phyloP scores from a whole-genome alignment of 2,888 invertebrate genomes.

The Tenthredo amoena region DNA sequence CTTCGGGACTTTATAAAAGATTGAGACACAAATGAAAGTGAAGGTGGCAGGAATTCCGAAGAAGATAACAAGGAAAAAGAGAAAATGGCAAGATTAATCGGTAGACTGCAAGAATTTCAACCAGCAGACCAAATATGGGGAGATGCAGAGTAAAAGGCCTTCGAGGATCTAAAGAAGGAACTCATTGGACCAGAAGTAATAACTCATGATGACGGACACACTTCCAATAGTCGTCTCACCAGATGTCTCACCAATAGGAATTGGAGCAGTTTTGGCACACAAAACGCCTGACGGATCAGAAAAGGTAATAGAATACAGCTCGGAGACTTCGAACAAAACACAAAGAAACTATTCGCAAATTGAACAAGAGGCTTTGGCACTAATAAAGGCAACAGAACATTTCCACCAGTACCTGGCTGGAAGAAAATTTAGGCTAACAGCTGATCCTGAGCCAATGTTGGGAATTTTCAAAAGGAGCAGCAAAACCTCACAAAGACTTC shows the following conservation, averaged over 20 bases:
- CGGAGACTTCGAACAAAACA: conserved; percentile 51
- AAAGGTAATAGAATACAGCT: conserved; percentile 18
- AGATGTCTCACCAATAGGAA: conserved; percentile 69
- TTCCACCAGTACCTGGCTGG: conserved; percentile 53
- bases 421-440: conserved; percentile 49
- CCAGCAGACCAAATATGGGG: too few species aligned
- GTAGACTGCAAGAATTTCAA: too few species aligned
- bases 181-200: conserved; percentile 61
- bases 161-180: conserved; percentile 24
- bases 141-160: neutral
- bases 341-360: conserved; percentile 52
- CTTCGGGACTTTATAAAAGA: too few species aligned
- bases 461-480: conserved; percentile 52
- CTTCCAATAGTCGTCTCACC: conserved; percentile 66
- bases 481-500: conserved; percentile 16
- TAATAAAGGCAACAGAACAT: conserved; percentile 48
- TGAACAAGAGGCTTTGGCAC: conserved; percentile 49
- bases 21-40: too few species aligned
- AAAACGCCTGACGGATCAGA: conserved; percentile 50
- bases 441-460: conserved; percentile 52
- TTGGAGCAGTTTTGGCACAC: conserved; percentile 60
- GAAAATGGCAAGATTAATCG: too few species aligned
- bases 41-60: too few species aligned
- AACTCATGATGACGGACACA: conserved; percentile 67
- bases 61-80: too few species aligned